A percentile compares a stretch with the other conserved stretches of the same genome.
Evolutionary conservation across 1,140 invertebrate genomes (phyloP).

Genomic region (Drosophila persimilis): DNA sequence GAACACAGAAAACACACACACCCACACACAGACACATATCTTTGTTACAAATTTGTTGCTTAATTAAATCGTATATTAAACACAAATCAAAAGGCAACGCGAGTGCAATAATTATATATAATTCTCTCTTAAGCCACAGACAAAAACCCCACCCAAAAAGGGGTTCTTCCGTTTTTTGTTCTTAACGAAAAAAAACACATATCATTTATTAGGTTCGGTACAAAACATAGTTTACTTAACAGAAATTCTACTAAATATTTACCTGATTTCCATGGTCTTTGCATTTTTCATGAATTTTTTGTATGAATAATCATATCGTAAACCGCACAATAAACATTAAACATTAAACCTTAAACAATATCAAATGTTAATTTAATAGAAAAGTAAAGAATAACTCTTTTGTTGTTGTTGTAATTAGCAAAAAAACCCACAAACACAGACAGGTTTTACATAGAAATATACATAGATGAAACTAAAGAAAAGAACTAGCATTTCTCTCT

Average conservation of each 20-base stretch:
- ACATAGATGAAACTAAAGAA: conserved; percentile 40
- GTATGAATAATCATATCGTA: conserved; percentile 73
- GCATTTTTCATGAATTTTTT: conserved; percentile 41
- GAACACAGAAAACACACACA: conserved; percentile 8
- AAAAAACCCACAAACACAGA: conserved; percentile 30
- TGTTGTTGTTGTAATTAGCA: conserved; percentile 69
- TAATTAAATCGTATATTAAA: conserved; percentile 47
- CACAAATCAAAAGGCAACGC: conserved; percentile 68
- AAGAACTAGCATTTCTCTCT: conserved; percentile 28
- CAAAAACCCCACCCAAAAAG: conserved; percentile 7
- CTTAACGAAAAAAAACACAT: conserved; percentile 32
- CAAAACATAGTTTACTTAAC: conserved; percentile 38
- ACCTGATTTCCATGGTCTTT: conserved; percentile 23
- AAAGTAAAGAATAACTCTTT: conserved; percentile 34
- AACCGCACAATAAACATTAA: conserved; percentile 61
- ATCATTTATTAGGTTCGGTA: conserved; percentile 58
- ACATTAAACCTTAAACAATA: conserved; percentile 23
- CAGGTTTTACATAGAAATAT: conserved; percentile 28
- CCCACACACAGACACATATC: conserved; percentile 64
- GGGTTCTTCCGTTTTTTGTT: conserved; percentile 5
- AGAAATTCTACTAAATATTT: conserved; percentile 4
- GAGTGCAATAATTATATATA: conserved; percentile 77
- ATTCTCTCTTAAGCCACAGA: conserved; percentile 46
- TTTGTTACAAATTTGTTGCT: conserved; percentile 75
- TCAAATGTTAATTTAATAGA: conserved; percentile 37